Percentiles rank a stretch among this genome's conserved stretches.
These are phyloP conservation scores for Mesoclemmys tuberculata DNA, from an alignment of 2,113 vertebrate species.

Conservation along the genomic window DNA sequence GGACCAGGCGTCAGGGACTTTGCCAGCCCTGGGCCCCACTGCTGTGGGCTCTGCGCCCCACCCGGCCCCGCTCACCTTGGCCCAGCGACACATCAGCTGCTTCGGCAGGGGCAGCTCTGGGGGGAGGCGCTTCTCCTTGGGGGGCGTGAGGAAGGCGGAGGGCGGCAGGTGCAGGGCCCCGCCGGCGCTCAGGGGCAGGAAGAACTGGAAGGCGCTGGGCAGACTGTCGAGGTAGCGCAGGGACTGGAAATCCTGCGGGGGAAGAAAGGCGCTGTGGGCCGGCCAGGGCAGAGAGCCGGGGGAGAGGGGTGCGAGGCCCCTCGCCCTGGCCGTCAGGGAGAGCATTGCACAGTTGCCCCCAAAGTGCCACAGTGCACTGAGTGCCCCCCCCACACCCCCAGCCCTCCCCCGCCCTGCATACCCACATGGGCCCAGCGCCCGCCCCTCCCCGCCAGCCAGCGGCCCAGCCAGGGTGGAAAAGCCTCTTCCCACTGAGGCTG, in stretches of 20 bases:
- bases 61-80: constrained; percentile 82
- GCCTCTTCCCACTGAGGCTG: background rate
- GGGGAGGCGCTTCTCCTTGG: constrained; percentile 88
- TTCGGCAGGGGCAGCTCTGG: constrained; percentile 90
- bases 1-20: background rate
- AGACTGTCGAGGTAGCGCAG: constrained; percentile 84
- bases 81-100: constrained; percentile 94
- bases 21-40: too few relatives aligned
- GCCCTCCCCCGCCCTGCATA: background rate
- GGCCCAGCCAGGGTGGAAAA: background rate
- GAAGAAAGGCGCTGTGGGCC: background rate
- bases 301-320: too few relatives aligned
- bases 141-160: constrained; percentile 88
- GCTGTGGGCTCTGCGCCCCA: accelerated
- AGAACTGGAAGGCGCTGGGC: constrained; percentile 92
- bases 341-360: background rate
- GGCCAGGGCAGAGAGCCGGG: background rate
- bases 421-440: background rate
- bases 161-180: constrained; percentile 89
- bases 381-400: background rate
- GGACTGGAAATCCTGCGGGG: constrained; percentile 84
- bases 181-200: constrained; percentile 88
- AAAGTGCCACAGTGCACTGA: background rate
- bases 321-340: background rate
- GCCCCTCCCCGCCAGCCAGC: background rate